phyloP scores from a whole-genome alignment of 2,113 vertebrate genomes.

The Caranx melampygus region DNA sequence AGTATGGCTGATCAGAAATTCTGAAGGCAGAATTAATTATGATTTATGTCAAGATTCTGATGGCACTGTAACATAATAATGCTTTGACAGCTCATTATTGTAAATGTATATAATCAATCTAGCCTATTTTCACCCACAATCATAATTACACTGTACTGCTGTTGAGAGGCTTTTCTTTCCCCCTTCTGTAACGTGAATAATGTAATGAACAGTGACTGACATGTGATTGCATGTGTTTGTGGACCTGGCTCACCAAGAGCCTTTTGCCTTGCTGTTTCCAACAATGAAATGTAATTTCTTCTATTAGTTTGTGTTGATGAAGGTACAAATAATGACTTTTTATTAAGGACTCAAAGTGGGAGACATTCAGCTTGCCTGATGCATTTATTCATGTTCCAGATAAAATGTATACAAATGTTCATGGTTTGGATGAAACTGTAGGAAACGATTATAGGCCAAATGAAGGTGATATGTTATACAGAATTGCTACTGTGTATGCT shows the following conservation, averaged over 20 bases:
- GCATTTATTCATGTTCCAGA: neutral
- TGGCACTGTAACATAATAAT: constrained; percentile 69
- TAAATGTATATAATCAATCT: constrained; percentile 81
- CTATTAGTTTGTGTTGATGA: constrained; percentile 24
- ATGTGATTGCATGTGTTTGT: constrained; percentile 56
- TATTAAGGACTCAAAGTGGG: neutral
- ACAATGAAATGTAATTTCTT: constrained; percentile 57
- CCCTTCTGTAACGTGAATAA: constrained; percentile 59
- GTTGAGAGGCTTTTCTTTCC: constrained; percentile 54
- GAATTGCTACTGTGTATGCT: neutral
- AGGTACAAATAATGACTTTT: constrained; percentile 22
- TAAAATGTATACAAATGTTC: constrained; percentile 7
- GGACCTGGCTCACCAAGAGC: constrained; percentile 48
- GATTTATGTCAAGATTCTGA: constrained; percentile 73
- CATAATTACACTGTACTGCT: constrained; percentile 74
- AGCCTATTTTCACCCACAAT: constrained; percentile 74
- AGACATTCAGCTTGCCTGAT: neutral
- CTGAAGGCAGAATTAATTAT: constrained; percentile 71
- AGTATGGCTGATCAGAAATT: constrained; percentile 66
- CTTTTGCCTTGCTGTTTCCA: constrained; percentile 52
- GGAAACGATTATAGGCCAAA: neutral
- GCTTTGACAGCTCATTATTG: constrained; percentile 70
- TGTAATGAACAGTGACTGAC: constrained; percentile 70
- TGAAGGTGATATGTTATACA: neutral
- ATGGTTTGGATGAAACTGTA: neutral